These are phyloP conservation scores for Grammomys surdaster DNA, from an alignment of 2,113 vertebrate genomes.

Conservation along the genomic window DNA sequence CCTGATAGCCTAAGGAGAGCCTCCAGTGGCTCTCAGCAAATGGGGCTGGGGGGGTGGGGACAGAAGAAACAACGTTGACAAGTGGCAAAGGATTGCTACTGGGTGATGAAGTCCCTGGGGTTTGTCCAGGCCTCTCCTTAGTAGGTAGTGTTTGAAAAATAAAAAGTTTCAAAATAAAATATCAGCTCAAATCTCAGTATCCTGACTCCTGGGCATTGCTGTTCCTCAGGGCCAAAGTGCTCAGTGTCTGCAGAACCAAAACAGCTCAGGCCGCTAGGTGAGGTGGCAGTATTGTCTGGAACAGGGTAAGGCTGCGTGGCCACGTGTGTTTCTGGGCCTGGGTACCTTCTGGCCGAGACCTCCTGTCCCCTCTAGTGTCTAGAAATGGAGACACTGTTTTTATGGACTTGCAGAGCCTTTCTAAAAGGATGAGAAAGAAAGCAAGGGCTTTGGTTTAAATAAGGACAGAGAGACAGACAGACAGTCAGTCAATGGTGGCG, in stretches of 20 bases:
- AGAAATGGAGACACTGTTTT: neutral
- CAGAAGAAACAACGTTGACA: neutral
- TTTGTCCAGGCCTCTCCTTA: neutral
- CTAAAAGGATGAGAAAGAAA: neutral
- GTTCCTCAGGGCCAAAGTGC: neutral
- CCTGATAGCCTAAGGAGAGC: neutral
- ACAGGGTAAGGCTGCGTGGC: neutral
- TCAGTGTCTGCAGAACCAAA: neutral
- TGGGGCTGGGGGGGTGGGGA: rapidly evolving
- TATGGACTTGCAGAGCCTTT: neutral
- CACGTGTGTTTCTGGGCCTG: neutral
- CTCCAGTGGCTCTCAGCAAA: neutral
- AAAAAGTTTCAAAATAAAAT: constrained; percentile 19
- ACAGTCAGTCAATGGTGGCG: neutral
- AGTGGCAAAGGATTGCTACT: neutral
- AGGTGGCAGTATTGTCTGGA: neutral
- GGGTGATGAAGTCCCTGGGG: neutral
- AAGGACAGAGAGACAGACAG: neutral
- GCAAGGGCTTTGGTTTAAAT: constrained; percentile 41
- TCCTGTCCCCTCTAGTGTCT: neutral
- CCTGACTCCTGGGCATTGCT: neutral
- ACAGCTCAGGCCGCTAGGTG: neutral
- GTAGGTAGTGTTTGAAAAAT: constrained; percentile 23
- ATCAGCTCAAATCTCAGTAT: neutral
- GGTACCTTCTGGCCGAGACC: neutral